Conservation (phyloP, 2,797 vertebrate species). For the Danio aesculapii region DNA sequence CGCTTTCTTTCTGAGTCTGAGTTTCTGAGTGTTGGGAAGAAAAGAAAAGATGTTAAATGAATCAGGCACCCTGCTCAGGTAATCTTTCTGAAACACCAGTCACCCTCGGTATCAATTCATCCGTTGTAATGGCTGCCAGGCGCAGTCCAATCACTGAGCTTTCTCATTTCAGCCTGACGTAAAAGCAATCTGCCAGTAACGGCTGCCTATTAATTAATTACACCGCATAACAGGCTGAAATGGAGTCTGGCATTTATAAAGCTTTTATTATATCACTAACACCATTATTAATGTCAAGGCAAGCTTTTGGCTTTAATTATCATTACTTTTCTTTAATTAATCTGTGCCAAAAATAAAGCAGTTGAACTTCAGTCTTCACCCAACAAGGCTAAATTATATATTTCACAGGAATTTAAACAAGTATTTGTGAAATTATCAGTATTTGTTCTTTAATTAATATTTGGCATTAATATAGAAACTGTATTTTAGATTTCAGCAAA, state of each 20-base stretch:
- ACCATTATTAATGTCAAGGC: neutral
- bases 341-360: neutral
- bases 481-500: neutral
- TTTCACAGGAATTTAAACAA: too few species aligned
- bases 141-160: conserved; percentile 85
- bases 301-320: neutral
- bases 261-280: conserved; percentile 37
- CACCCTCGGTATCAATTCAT: conserved; percentile 86
- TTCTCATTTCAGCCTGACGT: conserved; percentile 75
- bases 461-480: too few species aligned
- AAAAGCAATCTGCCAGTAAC: conserved; percentile 65
- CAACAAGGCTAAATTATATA: too few species aligned
- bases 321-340: neutral
- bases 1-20: neutral
- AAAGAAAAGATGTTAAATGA: conserved; percentile 70
- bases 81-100: conserved; percentile 86
- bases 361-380: too few species aligned
- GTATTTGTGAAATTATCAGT: too few species aligned
- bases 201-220: conserved; percentile 43
- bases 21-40: neutral
- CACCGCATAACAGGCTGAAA: conserved; percentile 17
- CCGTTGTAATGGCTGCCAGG: conserved; percentile 83
- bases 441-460: too few species aligned
- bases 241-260: conserved; percentile 37
- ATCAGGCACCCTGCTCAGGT: conserved; percentile 82